Percentiles rank a stretch among this genome's conserved stretches.
phyloP scores from a whole-genome alignment of 2,888 invertebrate species.

The Bombylius major region DNA sequence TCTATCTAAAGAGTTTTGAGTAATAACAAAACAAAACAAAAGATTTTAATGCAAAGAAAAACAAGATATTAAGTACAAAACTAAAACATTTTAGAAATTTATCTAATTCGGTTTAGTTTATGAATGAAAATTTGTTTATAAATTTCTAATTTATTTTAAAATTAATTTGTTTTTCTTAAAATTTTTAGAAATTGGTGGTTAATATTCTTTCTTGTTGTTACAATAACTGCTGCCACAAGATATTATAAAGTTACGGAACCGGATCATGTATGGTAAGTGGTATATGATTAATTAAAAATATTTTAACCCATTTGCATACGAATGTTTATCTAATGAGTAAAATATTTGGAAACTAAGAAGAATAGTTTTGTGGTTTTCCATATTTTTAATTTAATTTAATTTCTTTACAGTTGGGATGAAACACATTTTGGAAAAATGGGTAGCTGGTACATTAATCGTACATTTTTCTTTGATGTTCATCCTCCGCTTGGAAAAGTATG shows the following conservation, averaged over 20 bases:
- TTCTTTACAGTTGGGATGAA: constrained; percentile 76
- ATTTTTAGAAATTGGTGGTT: constrained; percentile 46
- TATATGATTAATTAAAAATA: too few relatives aligned
- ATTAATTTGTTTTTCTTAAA: too few relatives aligned
- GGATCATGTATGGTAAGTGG: constrained; percentile 80
- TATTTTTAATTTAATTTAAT: too few relatives aligned
- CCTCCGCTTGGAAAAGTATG: constrained; percentile 90
- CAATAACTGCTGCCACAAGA: constrained; percentile 59
- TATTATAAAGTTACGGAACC: constrained; percentile 85
- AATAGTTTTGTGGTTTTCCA: too few relatives aligned
- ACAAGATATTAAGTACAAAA: too few relatives aligned
- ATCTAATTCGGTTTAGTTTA: too few relatives aligned
- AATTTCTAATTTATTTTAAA: too few relatives aligned
- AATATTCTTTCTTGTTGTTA: constrained; percentile 49
- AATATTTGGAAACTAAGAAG: too few relatives aligned
- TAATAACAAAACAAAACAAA: background rate
- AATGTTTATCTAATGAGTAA: background rate
- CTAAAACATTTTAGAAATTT: too few relatives aligned
- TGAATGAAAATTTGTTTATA: too few relatives aligned
- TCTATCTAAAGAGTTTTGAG: too few relatives aligned
- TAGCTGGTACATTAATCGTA: constrained; percentile 94
- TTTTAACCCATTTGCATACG: too few relatives aligned
- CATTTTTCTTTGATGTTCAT: constrained; percentile 97
- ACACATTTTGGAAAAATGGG: constrained; percentile 99
- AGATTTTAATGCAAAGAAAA: background rate